Percentiles rank a stretch among this genome's conserved stretches.
phyloP scores from a whole-genome alignment of 1,140 invertebrate genomes.

The Drosophila ambigua region DNA sequence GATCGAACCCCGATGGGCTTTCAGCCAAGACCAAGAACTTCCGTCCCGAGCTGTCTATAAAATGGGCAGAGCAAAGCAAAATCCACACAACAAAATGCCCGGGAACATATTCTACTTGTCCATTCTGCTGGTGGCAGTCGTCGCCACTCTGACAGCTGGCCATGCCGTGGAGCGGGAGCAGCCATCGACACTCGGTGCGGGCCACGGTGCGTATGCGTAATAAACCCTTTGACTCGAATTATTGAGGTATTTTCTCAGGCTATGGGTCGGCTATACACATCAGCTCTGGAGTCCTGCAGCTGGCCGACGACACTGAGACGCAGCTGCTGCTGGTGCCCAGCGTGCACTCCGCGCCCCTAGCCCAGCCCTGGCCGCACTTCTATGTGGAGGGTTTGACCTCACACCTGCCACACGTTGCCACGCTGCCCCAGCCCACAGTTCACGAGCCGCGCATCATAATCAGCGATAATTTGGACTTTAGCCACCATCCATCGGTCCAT shows the following conservation, averaged over 20 bases:
- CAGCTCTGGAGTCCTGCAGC: conserved; percentile 58
- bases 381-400: conserved; percentile 36
- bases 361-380: conserved; percentile 34
- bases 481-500: conserved; percentile 7
- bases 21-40: conserved; percentile 55
- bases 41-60: conserved; percentile 53
- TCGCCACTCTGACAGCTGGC: neutral
- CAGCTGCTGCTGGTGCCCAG: conserved; percentile 46
- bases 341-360: conserved; percentile 6
- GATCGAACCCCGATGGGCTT: conserved; percentile 42
- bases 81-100: conserved; percentile 30
- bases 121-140: neutral
- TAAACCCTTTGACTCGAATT: neutral
- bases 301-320: conserved; percentile 42
- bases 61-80: neutral
- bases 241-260: conserved; percentile 6
- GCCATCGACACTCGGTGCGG: neutral
- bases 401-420: conserved; percentile 27
- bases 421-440: neutral
- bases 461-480: conserved; percentile 60
- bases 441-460: conserved; percentile 28
- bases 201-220: conserved; percentile 55
- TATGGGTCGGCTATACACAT: conserved; percentile 65
- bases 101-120: conserved; percentile 12
- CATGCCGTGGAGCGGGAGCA: conserved; percentile 16